A percentile compares a stretch with the other conserved stretches of the same genome.
Evolutionary conservation across 2,888 invertebrate genomes (phyloP).

Genomic region (Choreutis nemorana): DNA sequence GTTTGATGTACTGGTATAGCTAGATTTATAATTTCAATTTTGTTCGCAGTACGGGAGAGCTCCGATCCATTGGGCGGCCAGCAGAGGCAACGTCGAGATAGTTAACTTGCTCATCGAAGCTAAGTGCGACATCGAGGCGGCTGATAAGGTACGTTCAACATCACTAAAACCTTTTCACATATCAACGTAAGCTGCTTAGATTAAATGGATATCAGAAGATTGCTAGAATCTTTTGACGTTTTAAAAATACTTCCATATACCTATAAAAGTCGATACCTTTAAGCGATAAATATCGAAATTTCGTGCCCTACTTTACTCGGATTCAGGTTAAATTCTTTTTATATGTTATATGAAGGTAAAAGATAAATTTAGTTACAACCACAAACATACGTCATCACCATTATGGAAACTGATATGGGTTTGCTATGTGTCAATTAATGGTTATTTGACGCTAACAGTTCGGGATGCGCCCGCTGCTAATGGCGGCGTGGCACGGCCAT

Average conservation of each 20-base stretch:
- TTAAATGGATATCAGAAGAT: no score
- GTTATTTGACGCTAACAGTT: slow-evolving; percentile 51
- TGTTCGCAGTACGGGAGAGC: slow-evolving; percentile 72
- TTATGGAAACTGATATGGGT: not conserved
- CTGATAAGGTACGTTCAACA: slow-evolving; percentile 72
- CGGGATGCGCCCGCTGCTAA: slow-evolving; percentile 76
- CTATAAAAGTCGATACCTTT: no score
- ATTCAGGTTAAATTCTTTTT: no score
- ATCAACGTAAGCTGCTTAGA: no score
- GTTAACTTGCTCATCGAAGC: slow-evolving; percentile 75
- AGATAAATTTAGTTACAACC: not conserved
- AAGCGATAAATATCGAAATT: no score
- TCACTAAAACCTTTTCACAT: not conserved
- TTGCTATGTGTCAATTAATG: not conserved
- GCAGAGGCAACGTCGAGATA: slow-evolving; percentile 75
- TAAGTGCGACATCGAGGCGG: slow-evolving; percentile 76
- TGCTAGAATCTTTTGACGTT: no score
- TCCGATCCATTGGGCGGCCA: slow-evolving; percentile 79
- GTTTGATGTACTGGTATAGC: no score
- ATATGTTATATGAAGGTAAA: no score
- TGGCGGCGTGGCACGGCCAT: slow-evolving; percentile 80
- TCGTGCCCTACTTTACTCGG: no score
- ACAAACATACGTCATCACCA: not conserved
- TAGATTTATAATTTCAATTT: no score
- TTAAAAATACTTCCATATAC: no score